Evolutionary conservation across 2,797 vertebrate genomes (phyloP), one percentile per base, ranked within the genome.

Genomic region (Antennarius maculatus): DNA sequence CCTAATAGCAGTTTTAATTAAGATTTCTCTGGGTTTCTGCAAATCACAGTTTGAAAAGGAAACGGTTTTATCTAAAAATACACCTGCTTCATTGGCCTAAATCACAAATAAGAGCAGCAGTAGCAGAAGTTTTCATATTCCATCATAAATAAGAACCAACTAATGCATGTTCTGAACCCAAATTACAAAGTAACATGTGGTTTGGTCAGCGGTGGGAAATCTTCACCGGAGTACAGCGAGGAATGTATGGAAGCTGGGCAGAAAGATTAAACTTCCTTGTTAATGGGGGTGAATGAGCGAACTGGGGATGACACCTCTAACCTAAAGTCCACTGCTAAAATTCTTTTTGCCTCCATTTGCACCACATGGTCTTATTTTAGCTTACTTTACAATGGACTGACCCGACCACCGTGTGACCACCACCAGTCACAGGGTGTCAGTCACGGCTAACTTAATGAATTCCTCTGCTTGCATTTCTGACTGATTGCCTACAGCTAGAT

Each of bases 131-230:
- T 34, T 56, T 71, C 42, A 47, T 66, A 57, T 59, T 69, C 28
- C 31, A 6, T n/a, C 61, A 28, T 69, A 76, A 71, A 71, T 46
- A 65, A 74, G 63, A 71, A 50, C 69, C 76, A 72, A 70, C 77
- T 79, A 82, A 23, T 23, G 23, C 23, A 23, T 78, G 67, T 57
- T 71, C 66, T 55, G 59, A 74, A 46, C 18, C 16, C 61, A 70
- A 59, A 73, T 81, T 71, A 64, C 59, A 84, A 53, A 56, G 29
- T 63, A 54, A 75, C 60, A 41, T 50, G 70, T 37, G 45, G 41
- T 48, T 7, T 17, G 63, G 52, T 56, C 63, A 65, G 56, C 17
- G 47, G 14, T 63, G 58, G 41, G 54, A 28, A 68, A 62, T 23
- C 55, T 49, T 41, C 51, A 46, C 46, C 37, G 37, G 37, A 61